phyloP scores from a whole-genome alignment of 2,888 invertebrate genomes.

The Plebejus anna region DNA sequence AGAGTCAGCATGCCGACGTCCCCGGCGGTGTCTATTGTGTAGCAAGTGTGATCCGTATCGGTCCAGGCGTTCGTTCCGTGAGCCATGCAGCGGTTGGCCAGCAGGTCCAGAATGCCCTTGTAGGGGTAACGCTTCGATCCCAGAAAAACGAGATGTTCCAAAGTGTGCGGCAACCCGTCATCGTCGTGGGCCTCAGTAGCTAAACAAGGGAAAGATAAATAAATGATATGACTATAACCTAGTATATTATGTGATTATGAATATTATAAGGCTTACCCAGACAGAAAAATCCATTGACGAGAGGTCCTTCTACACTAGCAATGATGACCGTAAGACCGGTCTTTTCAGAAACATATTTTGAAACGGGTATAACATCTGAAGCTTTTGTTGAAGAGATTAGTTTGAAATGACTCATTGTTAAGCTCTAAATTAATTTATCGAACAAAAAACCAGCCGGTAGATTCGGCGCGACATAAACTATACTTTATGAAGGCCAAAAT shows the following conservation, averaged over 20 bases:
- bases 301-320: slow-evolving; percentile 93
- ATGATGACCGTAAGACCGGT: slow-evolving; percentile 91
- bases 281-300: slow-evolving; percentile 92
- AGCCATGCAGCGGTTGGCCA: slow-evolving; percentile 93
- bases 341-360: slow-evolving; percentile 87
- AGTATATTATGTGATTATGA: background rate
- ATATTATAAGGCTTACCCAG: slow-evolving; percentile 81
- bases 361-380: slow-evolving; percentile 86
- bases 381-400: slow-evolving; percentile 82
- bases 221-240: background rate
- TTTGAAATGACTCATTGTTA: slow-evolving; percentile 66
- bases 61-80: slow-evolving; percentile 97
- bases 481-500: background rate
- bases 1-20: slow-evolving; percentile 92
- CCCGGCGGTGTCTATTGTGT: slow-evolving; percentile 91
- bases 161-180: slow-evolving; percentile 94
- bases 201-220: slow-evolving; percentile 50
- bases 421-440: background rate
- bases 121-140: slow-evolving; percentile 94
- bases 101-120: slow-evolving; percentile 92
- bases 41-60: slow-evolving; percentile 91
- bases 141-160: slow-evolving; percentile 94
- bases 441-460: background rate
- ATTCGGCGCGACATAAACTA: background rate
- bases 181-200: slow-evolving; percentile 95